Percentiles rank a stretch among this genome's conserved stretches.
These are phyloP conservation scores for Theristicus caerulescens DNA, from an alignment of 2,113 vertebrate species.

Conservation along the genomic window DNA sequence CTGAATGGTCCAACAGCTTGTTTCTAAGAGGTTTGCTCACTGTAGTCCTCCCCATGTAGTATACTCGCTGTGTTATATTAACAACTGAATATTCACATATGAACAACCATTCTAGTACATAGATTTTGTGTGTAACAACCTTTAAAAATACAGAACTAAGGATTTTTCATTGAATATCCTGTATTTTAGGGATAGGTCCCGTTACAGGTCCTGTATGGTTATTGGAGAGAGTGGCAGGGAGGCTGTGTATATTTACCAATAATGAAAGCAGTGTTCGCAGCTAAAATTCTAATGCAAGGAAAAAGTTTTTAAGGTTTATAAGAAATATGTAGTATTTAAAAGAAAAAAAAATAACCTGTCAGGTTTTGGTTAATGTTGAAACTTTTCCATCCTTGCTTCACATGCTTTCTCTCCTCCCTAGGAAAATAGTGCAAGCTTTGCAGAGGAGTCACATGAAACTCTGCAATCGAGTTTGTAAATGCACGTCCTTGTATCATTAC, in stretches of 20 bases:
- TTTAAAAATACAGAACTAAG: not conserved
- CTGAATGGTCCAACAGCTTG: not conserved
- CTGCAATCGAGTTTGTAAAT: not conserved
- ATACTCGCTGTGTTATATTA: not conserved
- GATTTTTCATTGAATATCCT: not conserved
- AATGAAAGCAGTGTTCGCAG: not conserved
- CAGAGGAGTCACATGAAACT: not conserved
- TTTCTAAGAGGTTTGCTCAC: not conserved
- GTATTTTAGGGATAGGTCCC: not conserved
- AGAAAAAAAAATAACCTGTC: not conserved
- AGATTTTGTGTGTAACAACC: not conserved
- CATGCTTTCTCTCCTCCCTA: not conserved
- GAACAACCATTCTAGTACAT: not conserved
- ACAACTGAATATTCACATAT: not conserved
- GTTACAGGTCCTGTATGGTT: not conserved
- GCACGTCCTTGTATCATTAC: not conserved
- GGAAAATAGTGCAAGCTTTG: not conserved
- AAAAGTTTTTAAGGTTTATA: not conserved
- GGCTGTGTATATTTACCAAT: not conserved
- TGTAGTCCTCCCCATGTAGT: not conserved
- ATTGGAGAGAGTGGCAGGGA: not conserved
- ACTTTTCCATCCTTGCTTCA: not conserved
- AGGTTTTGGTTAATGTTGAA: not conserved
- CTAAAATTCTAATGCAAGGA: not conserved
- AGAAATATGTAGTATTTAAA: not conserved